These are phyloP conservation scores for Homarus gammarus DNA, from an alignment of 2,888 invertebrate genomes.

Conservation along the genomic window DNA sequence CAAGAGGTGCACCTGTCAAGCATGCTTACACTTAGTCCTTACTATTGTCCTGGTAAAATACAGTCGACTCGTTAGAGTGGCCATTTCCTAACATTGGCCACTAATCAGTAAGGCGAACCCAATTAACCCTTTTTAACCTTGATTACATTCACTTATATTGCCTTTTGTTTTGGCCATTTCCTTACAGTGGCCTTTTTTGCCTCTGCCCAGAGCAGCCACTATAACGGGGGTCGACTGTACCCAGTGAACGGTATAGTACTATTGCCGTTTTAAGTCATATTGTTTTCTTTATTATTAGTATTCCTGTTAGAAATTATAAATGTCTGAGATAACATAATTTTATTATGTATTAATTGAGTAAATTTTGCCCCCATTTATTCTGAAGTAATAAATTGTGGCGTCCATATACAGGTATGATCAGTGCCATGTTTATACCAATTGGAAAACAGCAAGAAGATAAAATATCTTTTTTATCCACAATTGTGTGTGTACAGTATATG, in stretches of 20 bases:
- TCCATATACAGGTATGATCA: constrained; percentile 20
- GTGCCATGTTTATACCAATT: constrained; percentile 9
- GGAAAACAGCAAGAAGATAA: not conserved
- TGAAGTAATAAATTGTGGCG: constrained; percentile 30
- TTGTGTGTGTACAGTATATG: not conserved
- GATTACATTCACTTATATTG: constrained; percentile 60
- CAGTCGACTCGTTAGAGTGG: constrained; percentile 64
- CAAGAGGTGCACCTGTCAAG: constrained; percentile 30
- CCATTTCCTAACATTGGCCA: constrained; percentile 65
- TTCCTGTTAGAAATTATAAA: not conserved
- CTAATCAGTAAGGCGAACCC: constrained; percentile 34
- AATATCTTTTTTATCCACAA: not conserved
- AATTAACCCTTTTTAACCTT: constrained; percentile 57
- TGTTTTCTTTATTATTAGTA: constrained; percentile 14
- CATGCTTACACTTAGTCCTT: constrained; percentile 38
- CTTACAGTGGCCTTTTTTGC: constrained; percentile 70
- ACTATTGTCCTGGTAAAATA: constrained; percentile 48
- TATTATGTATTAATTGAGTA: not conserved
- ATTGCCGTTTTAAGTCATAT: constrained; percentile 58
- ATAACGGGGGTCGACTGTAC: constrained; percentile 66
- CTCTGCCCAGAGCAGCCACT: constrained; percentile 68
- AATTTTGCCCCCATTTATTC: not conserved
- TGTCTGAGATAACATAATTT: not conserved
- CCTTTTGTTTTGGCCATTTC: constrained; percentile 65
- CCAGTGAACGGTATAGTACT: constrained; percentile 69